Evolutionary conservation across 2,113 vertebrate genomes (phyloP).

Genomic region (Actenoides lindsayi): DNA sequence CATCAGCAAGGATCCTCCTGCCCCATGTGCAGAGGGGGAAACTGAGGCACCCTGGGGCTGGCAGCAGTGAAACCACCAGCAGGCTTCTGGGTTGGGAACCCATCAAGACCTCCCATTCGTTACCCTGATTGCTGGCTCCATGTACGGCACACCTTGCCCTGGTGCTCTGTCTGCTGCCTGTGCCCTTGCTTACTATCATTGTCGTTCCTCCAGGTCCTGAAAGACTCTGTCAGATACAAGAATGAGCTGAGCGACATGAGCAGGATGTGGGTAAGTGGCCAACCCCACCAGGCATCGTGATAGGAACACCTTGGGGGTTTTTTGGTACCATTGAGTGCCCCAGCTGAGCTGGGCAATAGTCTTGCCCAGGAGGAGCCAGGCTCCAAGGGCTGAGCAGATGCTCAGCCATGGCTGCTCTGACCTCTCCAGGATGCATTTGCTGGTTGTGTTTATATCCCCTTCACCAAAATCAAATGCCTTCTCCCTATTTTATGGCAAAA

Average conservation of each 20-base stretch:
- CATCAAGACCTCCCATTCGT: not conserved
- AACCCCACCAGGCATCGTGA: accelerated
- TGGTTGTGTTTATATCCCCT: not conserved
- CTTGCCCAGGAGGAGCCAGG: not conserved
- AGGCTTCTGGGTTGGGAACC: not conserved
- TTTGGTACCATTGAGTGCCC: accelerated
- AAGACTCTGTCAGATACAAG: constrained; percentile 95
- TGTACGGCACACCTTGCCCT: accelerated
- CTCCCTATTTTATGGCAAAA: not conserved
- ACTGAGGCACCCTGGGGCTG: not conserved
- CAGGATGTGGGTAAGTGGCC: constrained; percentile 95
- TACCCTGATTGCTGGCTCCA: not conserved
- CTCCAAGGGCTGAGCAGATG: not conserved
- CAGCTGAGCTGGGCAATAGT: accelerated
- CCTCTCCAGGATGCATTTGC: not conserved
- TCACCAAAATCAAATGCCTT: not conserved
- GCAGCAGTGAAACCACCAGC: accelerated
- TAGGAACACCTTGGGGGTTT: accelerated
- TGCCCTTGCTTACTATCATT: not conserved
- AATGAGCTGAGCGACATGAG: constrained; percentile 94
- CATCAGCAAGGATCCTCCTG: not conserved
- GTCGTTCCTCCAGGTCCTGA: constrained; percentile 86
- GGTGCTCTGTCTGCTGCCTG: not conserved
- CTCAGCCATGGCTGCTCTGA: not conserved
- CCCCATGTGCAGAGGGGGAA: accelerated